A percentile compares a stretch with the other conserved stretches of the same genome.
Evolutionary conservation across 2,113 vertebrate species (phyloP).

Genomic region (Hucho hucho): DNA sequence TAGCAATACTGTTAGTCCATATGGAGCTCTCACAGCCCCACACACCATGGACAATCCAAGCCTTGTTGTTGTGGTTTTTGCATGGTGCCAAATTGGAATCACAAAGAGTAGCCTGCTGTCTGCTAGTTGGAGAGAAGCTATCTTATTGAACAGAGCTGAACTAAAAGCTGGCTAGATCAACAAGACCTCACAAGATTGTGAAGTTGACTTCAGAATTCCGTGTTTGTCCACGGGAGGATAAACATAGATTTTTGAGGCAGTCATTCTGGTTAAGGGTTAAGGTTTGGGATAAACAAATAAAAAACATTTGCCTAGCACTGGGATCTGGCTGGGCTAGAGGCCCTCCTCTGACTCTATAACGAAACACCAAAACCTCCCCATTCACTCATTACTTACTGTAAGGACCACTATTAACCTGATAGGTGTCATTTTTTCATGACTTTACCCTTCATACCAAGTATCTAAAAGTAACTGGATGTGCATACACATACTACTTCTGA

Average conservation of each 20-base stretch:
- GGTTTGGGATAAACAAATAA: too few relatives aligned
- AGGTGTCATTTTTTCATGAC: too few relatives aligned
- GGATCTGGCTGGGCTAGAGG: neutral
- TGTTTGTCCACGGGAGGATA: too few relatives aligned
- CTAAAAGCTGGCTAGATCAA: too few relatives aligned
- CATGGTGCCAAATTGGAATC: slow-evolving; percentile 55
- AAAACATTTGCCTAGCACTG: too few relatives aligned
- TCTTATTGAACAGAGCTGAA: slow-evolving; percentile 48
- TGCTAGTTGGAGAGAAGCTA: too few relatives aligned
- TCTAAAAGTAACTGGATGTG: too few relatives aligned
- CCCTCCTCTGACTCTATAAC: slow-evolving; percentile 22
- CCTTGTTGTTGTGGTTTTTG: slow-evolving; percentile 41
- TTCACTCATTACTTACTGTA: slow-evolving; percentile 5
- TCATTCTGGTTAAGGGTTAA: neutral
- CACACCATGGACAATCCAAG: slow-evolving; percentile 50
- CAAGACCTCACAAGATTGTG: neutral
- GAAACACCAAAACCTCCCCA: slow-evolving; percentile 10
- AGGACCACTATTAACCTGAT: neutral
- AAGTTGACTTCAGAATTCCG: too few relatives aligned
- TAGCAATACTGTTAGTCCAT: slow-evolving; percentile 47
- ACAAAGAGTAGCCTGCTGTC: slow-evolving; percentile 25
- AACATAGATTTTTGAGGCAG: neutral
- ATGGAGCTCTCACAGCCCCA: slow-evolving; percentile 41
- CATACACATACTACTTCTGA: too few relatives aligned
- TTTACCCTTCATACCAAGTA: too few relatives aligned